Evolutionary conservation across 2,888 invertebrate species (phyloP).

Genomic region (Apoderus coryli): DNA sequence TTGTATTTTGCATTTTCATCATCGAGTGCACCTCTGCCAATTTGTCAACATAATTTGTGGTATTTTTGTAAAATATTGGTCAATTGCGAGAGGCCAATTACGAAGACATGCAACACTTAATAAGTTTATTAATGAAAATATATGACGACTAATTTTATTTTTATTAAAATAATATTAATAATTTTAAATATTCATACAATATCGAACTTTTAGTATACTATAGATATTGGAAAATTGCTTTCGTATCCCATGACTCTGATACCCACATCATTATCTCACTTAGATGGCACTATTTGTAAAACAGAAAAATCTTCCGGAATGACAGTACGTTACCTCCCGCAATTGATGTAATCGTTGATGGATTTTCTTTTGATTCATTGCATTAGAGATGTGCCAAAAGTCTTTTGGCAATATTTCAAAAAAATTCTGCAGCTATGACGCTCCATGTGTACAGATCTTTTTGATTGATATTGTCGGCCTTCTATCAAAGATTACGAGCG

Average conservation of each 20-base stretch:
- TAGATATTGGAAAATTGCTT: constrained; percentile 10
- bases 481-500: constrained; percentile 14
- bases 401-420: constrained; percentile 10
- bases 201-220: no score
- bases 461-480: constrained; percentile 10
- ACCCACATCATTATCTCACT: constrained; percentile 11
- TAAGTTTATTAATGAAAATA: no score
- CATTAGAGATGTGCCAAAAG: constrained; percentile 11
- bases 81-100: no score
- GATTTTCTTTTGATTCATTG: constrained; percentile 11
- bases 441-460: no score
- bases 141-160: no score
- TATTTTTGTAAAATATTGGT: no score
- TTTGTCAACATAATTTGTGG: no score
- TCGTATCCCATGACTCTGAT: constrained; percentile 10
- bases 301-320: constrained; percentile 12
- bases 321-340: constrained; percentile 10
- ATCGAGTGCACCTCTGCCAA: no score
- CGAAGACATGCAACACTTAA: no score
- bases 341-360: constrained; percentile 11
- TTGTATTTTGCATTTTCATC: no score
- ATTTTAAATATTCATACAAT: no score
- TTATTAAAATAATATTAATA: no score
- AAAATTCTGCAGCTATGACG: constrained; percentile 7
- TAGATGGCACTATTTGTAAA: constrained; percentile 12